Conservation (phyloP, 2,113 vertebrate genomes). For the Numida meleagris region DNA sequence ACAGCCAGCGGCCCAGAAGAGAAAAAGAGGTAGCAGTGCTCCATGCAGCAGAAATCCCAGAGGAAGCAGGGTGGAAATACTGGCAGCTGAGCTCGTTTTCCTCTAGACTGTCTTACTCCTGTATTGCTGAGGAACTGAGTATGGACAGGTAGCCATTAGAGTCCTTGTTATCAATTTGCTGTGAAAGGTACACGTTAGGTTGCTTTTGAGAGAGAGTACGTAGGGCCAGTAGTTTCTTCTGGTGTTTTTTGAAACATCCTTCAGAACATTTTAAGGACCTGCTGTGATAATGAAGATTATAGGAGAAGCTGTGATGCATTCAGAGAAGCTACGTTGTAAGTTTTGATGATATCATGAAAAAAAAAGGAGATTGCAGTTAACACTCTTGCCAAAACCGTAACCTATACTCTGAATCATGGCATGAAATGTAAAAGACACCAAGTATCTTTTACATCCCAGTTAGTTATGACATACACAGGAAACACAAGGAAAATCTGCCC, state of each 20-base stretch:
- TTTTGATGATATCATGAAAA: not conserved
- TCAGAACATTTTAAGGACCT: not conserved
- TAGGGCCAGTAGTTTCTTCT: not conserved
- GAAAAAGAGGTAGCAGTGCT: not conserved
- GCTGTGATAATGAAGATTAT: not conserved
- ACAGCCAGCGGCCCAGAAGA: not conserved
- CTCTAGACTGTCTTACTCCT: not conserved
- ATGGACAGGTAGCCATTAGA: not conserved
- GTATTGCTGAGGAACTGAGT: not conserved
- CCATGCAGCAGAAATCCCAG: not conserved
- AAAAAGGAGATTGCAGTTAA: not conserved
- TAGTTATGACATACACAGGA: not conserved
- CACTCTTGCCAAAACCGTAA: not conserved
- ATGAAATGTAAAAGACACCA: not conserved
- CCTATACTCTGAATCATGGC: rapidly evolving
- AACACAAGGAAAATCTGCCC: not conserved
- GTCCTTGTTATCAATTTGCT: not conserved
- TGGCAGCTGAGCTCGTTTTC: not conserved
- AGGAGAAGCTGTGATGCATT: not conserved
- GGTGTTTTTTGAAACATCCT: not conserved
- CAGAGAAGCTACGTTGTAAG: not conserved
- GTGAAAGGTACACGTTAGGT: not conserved
- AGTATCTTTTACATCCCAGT: not conserved
- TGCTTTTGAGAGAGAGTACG: not conserved
- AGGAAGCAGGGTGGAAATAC: not conserved